Percentiles rank a stretch among this genome's conserved stretches.
phyloP scores from a whole-genome alignment of 2,888 invertebrate species.

The Acrobasis repandana region DNA sequence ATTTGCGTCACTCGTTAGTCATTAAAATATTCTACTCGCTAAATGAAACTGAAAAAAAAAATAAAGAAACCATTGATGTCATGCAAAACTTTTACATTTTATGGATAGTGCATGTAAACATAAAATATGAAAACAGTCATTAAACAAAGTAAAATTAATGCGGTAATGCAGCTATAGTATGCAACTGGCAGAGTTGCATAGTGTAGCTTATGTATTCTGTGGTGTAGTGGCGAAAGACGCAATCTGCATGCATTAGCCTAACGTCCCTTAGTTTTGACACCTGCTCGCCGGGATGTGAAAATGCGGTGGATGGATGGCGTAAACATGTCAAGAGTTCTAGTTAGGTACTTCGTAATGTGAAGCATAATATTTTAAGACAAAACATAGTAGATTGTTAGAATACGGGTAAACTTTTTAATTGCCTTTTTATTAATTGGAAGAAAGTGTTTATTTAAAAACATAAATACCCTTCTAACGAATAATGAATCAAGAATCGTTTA shows the following conservation, averaged over 20 bases:
- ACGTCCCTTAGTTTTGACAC: slow-evolving; percentile 80
- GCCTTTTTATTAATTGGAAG: neutral
- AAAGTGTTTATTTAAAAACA: neutral
- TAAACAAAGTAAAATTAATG: slow-evolving; percentile 65
- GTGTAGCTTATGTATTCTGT: too few relatives aligned
- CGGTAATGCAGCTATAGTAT: slow-evolving; percentile 51
- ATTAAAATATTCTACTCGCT: too few relatives aligned
- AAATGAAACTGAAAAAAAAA: too few relatives aligned
- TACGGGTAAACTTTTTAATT: slow-evolving; percentile 1
- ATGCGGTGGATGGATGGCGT: slow-evolving; percentile 69
- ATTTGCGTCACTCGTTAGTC: neutral
- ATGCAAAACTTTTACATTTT: neutral
- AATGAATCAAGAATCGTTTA: too few relatives aligned
- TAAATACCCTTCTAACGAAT: too few relatives aligned
- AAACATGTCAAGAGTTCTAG: slow-evolving; percentile 71
- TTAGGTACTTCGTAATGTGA: slow-evolving; percentile 58
- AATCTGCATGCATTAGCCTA: slow-evolving; percentile 82
- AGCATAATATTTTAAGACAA: slow-evolving; percentile 34
- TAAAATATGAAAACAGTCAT: slow-evolving; percentile 42
- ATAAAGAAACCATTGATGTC: too few relatives aligned
- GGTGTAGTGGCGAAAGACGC: slow-evolving; percentile 71
- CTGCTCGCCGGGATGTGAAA: slow-evolving; percentile 68
- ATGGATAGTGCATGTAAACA: slow-evolving; percentile 23
- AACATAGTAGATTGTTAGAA: slow-evolving; percentile 28
- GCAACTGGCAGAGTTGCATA: slow-evolving; percentile 37